Conservation (phyloP, 1,140 invertebrate genomes). For the Pseudoatta argentina region DNA sequence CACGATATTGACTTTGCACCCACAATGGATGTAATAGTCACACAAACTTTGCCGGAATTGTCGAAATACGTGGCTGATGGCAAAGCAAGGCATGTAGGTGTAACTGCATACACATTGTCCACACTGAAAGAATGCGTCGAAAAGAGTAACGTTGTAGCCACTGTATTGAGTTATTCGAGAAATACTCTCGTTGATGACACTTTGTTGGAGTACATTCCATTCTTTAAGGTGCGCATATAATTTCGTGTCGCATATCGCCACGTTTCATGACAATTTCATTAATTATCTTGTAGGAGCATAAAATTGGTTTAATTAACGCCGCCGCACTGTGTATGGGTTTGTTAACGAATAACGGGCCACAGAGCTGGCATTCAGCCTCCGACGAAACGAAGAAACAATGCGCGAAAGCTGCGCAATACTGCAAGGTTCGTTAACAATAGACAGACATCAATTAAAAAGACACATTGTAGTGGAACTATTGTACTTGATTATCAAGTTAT, state of each 20-base stretch:
- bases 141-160: constrained; percentile 90
- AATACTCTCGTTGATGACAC: constrained; percentile 93
- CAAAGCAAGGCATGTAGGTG: constrained; percentile 94
- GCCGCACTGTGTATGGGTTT: constrained; percentile 93
- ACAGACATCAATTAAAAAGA: background rate
- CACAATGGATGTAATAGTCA: constrained; percentile 91
- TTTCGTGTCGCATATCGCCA: background rate
- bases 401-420: constrained; percentile 88
- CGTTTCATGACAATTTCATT: background rate
- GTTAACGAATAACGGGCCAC: constrained; percentile 91
- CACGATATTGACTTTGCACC: constrained; percentile 97
- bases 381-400: constrained; percentile 90
- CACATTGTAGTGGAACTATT: background rate
- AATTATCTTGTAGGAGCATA: constrained; percentile 87
- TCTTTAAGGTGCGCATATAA: constrained; percentile 89
- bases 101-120: constrained; percentile 95
- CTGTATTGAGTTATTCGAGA: constrained; percentile 93
- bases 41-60: constrained; percentile 94
- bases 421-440: constrained; percentile 86
- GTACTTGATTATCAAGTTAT: constrained; percentile 26
- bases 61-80: constrained; percentile 91
- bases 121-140: constrained; percentile 91
- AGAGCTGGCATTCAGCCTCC: constrained; percentile 93
- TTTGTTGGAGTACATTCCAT: constrained; percentile 91
- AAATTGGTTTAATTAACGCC: constrained; percentile 94